Evolutionary conservation across 1,140 invertebrate species (phyloP).

Genomic region (Conus betulinus): DNA sequence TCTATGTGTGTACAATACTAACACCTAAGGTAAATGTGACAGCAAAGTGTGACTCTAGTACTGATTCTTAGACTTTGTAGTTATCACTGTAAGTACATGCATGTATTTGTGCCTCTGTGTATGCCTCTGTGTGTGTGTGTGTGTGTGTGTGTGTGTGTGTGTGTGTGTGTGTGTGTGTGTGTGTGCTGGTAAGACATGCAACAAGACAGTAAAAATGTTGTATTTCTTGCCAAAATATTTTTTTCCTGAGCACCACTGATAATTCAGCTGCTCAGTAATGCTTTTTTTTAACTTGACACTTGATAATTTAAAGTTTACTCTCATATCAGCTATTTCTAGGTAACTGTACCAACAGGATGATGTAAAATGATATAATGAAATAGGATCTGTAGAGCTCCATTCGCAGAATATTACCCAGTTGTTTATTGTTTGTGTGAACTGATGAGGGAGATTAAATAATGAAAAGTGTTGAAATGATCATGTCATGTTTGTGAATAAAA

Average conservation of each 20-base stretch:
- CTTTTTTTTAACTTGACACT: too few species aligned
- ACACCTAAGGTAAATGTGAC: too few species aligned
- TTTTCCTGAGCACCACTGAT: too few species aligned
- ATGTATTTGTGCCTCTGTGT: neutral
- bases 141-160: conserved; percentile 6
- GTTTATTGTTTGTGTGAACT: conserved; percentile 78
- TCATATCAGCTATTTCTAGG: neutral
- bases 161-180: neutral
- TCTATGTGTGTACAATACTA: too few species aligned
- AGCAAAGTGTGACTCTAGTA: too few species aligned
- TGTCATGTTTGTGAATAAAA: conserved; percentile 52
- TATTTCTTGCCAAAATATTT: too few species aligned
- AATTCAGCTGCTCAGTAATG: too few species aligned
- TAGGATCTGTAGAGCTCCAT: neutral
- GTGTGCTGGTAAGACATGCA: too few species aligned
- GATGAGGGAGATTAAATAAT: conserved; percentile 53
- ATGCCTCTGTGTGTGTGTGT: neutral
- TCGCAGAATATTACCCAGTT: neutral
- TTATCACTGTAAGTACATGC: neutral
- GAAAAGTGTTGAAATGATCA: conserved; percentile 82
- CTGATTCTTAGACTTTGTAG: too few species aligned
- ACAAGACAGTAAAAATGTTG: too few species aligned
- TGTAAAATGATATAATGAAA: neutral
- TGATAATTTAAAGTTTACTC: neutral
- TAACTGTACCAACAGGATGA: neutral